A percentile compares a stretch with the other conserved stretches of the same genome.
phyloP scores from a whole-genome alignment of 2,888 invertebrate genomes.

The Eupithecia subumbrata region DNA sequence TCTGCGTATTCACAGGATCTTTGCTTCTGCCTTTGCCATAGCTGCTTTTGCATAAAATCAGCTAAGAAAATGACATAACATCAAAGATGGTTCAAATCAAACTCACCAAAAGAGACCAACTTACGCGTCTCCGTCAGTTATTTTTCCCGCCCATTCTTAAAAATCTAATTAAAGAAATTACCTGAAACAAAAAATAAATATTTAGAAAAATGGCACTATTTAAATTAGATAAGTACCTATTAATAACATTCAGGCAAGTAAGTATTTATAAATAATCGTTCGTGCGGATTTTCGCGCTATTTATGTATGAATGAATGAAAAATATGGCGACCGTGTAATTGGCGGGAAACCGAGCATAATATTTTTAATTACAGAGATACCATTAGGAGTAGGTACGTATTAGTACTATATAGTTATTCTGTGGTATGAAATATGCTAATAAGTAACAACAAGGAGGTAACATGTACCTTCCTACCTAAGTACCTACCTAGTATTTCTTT shows the following conservation, averaged over 20 bases:
- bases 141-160: not conserved
- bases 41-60: too few relatives aligned
- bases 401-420: too few relatives aligned
- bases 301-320: constrained; percentile 17
- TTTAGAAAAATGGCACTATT: not conserved
- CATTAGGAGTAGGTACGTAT: too few relatives aligned
- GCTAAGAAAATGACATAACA: not conserved
- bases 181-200: not conserved
- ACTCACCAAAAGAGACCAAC: not conserved
- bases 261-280: not conserved
- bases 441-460: too few relatives aligned
- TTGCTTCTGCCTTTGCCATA: not conserved
- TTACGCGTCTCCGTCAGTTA: not conserved
- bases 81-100: not conserved
- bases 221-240: not conserved
- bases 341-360: not conserved
- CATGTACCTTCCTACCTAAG: too few relatives aligned
- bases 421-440: too few relatives aligned
- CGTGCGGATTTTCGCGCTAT: not conserved
- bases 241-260: not conserved
- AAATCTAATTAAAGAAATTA: not conserved
- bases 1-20: too few relatives aligned
- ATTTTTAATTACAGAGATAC: not conserved
- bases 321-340: constrained; percentile 4
- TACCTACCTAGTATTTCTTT: too few relatives aligned